A percentile compares a stretch with the other conserved stretches of the same genome.
Evolutionary conservation across 2,888 invertebrate genomes (phyloP).

Genomic region (Drosophila dives): DNA sequence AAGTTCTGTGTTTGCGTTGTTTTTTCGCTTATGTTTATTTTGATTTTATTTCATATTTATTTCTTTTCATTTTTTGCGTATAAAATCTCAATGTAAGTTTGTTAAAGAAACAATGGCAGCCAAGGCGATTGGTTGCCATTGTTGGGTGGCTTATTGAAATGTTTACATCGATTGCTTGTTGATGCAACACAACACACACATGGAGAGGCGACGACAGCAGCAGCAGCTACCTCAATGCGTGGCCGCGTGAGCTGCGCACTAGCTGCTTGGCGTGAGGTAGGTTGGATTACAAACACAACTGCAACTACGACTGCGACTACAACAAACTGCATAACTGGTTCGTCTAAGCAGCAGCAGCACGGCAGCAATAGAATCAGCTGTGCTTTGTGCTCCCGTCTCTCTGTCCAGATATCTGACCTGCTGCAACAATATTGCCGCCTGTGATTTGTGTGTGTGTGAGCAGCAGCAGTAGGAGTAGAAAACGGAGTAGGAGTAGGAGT

Average conservation of each 20-base stretch:
- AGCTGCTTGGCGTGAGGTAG: constrained; percentile 70
- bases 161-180: constrained; percentile 60
- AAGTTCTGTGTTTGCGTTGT: constrained; percentile 32
- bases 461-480: constrained; percentile 16
- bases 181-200: constrained; percentile 44
- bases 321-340: constrained; percentile 67
- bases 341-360: constrained; percentile 47
- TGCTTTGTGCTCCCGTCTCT: constrained; percentile 29
- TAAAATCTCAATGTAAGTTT: constrained; percentile 77
- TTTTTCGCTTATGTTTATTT: constrained; percentile 29
- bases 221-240: constrained; percentile 55
- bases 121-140: constrained; percentile 65
- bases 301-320: constrained; percentile 10
- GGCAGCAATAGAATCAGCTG: constrained; percentile 51
- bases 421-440: constrained; percentile 69
- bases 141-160: constrained; percentile 62
- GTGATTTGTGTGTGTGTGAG: constrained; percentile 52
- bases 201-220: constrained; percentile 23
- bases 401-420: constrained; percentile 50
- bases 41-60: constrained; percentile 17
- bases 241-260: constrained; percentile 55
- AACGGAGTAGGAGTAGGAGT: constrained; percentile 3
- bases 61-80: constrained; percentile 55
- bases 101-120: constrained; percentile 63
- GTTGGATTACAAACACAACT: constrained; percentile 44